Conservation (phyloP, 2,113 vertebrate genomes). For the Cryptomyrus ogoouensis region DNA sequence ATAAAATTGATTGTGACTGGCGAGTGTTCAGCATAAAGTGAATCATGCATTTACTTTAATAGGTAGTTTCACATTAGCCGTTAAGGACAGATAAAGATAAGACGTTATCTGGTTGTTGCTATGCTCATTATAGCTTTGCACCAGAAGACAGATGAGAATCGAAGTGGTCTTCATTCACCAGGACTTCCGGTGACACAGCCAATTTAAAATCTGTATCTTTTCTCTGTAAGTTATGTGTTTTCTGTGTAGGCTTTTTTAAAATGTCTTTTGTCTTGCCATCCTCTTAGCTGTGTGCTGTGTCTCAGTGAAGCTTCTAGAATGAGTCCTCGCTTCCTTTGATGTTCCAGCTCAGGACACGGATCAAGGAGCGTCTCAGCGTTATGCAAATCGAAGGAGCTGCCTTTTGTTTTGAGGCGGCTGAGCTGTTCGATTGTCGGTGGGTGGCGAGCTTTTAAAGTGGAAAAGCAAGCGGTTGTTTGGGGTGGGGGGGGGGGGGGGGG, state of each 20-base stretch:
- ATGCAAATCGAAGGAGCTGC: conserved; percentile 5
- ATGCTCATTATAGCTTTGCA: not conserved
- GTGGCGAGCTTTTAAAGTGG: conserved; percentile 22
- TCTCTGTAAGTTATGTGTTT: not conserved
- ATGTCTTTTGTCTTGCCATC: not conserved
- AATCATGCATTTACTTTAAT: not conserved
- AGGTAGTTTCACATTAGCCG: not conserved
- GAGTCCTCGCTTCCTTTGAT: conserved; percentile 21
- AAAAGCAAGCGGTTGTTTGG: not conserved
- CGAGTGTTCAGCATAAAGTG: not conserved
- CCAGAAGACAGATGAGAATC: not conserved
- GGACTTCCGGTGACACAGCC: not conserved
- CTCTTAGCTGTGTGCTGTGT: conserved; percentile 10
- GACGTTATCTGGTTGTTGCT: not conserved
- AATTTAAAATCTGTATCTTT: conserved; percentile 14
- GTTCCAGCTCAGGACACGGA: conserved; percentile 23
- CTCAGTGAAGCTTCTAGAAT: not conserved
- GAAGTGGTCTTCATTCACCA: not conserved
- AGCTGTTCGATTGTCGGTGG: conserved; percentile 3
- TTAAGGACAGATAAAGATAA: not conserved
- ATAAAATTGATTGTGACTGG: not conserved
- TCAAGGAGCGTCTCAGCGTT: conserved; percentile 13
- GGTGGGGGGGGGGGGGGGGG: not conserved
- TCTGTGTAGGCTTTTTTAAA: not conserved
- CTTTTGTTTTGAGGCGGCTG: conserved; percentile 11